Evolutionary conservation across 2,797 vertebrate genomes (phyloP), one percentile per base, ranked within the genome.

Genomic region (Tamandua tetradactyla): DNA sequence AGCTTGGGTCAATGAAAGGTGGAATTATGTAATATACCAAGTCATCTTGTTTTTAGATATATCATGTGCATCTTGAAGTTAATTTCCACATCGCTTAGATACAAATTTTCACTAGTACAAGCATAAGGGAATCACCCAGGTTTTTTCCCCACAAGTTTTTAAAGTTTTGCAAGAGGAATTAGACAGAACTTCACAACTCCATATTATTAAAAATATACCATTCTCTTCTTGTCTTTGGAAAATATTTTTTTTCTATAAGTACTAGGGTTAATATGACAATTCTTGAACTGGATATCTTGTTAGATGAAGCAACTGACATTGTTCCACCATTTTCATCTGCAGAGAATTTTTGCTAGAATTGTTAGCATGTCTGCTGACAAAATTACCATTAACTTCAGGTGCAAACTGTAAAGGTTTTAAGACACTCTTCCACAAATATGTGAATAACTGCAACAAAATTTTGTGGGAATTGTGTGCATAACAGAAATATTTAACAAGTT

Each of bases 401-500:
- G 0, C 42, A 69, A 89, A 91, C 82, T 74, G 10, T 61, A 87
- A 91, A 94, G 18, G 15, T 37, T 71, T 91, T 81, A 89, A 91
- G 64, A 93, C 66, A 72, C 12, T 94, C 49, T 87, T 94, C 42
- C 81, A 71, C 55, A 75, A 64, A 22, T 78, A 72, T 91, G 93
- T 94, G 37, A 96, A 47, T 83, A 87, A 72, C 68, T 69, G 25
- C 44, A 59, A 7, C 55, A 69, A 40, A 83, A 89, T 87, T 94
- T 85, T 82, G 59, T 95, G 76, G 66, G 52, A 94, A 76, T 42
- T 66, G 55, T n/a, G 90, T 93, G 35, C 61, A 75, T 42, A 72
- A 81, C 32, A 89, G 69, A 90, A 94, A 90, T 92, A 76, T 84
- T 27, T 72, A 88, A 92, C 76, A 94, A 72, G 90, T 93, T 62